A percentile compares a stretch with the other conserved stretches of the same genome.
These are phyloP conservation scores for Seira musarum DNA, from an alignment of 2,888 invertebrate genomes.

Conservation along the genomic window DNA sequence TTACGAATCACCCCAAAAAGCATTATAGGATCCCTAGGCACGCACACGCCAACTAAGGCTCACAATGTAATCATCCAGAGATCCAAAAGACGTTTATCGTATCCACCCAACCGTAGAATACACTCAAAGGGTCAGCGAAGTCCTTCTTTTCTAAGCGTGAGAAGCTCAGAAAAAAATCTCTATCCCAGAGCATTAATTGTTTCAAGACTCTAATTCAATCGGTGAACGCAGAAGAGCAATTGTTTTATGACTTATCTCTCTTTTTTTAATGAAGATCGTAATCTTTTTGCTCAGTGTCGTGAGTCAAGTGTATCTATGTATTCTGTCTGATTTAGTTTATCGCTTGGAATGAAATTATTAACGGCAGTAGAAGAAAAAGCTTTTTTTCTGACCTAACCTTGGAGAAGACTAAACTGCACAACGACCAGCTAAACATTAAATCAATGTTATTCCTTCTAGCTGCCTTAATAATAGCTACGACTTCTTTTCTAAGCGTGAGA, in stretches of 20 bases:
- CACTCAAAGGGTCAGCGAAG: slow-evolving; percentile 21
- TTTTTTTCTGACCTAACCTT: slow-evolving; percentile 41
- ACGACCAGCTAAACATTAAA: slow-evolving; percentile 9
- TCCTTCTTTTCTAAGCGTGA: no score
- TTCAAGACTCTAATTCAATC: not conserved
- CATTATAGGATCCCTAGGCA: not conserved
- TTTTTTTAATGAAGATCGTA: not conserved
- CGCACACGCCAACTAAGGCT: not conserved
- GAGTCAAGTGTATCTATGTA: not conserved
- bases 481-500: no score
- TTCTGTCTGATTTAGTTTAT: slow-evolving; percentile 15
- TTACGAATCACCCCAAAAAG: slow-evolving; percentile 1
- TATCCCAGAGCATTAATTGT: not conserved
- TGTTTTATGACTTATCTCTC: not conserved
- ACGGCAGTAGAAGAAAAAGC: slow-evolving; percentile 8
- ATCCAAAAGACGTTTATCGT: slow-evolving; percentile 26
- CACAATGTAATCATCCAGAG: slow-evolving; percentile 50
- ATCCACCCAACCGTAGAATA: slow-evolving; percentile 37
- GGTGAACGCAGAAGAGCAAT: not conserved
- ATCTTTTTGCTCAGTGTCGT: slow-evolving; percentile 21
- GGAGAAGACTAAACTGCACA: slow-evolving; percentile 39
- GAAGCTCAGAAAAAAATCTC: not conserved
- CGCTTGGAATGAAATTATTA: not conserved
- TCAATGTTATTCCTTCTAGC: slow-evolving; percentile 1
- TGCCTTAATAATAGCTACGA: not conserved